Evolutionary conservation across 2,113 vertebrate genomes (phyloP).

Genomic region (Protomyctophum bolini): DNA sequence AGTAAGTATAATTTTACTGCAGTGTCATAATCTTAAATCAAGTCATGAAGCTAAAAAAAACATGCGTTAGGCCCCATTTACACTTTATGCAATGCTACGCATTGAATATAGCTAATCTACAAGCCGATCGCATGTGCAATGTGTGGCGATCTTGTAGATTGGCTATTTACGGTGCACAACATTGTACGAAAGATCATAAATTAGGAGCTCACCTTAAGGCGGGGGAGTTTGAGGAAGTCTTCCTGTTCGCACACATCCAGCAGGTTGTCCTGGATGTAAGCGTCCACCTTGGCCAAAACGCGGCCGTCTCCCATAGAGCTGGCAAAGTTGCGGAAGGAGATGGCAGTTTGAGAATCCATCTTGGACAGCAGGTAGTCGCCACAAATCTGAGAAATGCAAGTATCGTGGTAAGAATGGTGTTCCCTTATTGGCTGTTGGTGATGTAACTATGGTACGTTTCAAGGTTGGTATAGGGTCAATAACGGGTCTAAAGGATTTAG

Average conservation of each 20-base stretch:
- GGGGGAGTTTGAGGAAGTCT: slow-evolving; percentile 96
- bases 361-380: slow-evolving; percentile 96
- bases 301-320: slow-evolving; percentile 91
- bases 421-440: too few species aligned
- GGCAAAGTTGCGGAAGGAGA: slow-evolving; percentile 95
- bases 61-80: background rate
- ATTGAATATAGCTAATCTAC: too few species aligned
- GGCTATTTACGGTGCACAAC: too few species aligned
- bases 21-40: slow-evolving; percentile 11
- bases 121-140: too few species aligned
- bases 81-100: too few species aligned
- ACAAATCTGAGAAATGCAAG: slow-evolving; percentile 84
- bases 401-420: too few species aligned
- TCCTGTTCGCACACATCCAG: slow-evolving; percentile 95
- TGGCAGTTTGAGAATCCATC: slow-evolving; percentile 91
- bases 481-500: too few species aligned
- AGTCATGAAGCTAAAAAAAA: slow-evolving; percentile 21
- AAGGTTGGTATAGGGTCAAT: too few species aligned
- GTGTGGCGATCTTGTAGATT: too few species aligned
- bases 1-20: too few species aligned
- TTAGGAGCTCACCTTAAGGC: slow-evolving; percentile 86
- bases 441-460: too few species aligned
- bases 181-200: too few species aligned
- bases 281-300: slow-evolving; percentile 90
- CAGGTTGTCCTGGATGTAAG: slow-evolving; percentile 95